Conservation (phyloP, 2,888 invertebrate species). For the Saturnia japonica region DNA sequence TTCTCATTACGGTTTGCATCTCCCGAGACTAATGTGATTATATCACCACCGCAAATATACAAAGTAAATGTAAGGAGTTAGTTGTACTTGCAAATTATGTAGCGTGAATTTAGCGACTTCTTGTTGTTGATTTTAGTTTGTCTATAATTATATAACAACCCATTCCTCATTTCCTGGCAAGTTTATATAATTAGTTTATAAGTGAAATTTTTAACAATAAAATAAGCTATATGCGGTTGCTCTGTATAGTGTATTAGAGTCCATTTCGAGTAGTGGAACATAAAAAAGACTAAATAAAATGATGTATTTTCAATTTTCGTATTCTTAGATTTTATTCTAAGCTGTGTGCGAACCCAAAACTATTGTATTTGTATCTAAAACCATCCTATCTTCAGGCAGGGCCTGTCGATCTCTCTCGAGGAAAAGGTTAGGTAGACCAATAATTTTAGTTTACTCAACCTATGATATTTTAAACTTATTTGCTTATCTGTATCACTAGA, state of each 20-base stretch:
- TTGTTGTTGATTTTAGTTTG: slow-evolving; percentile 10
- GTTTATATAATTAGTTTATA: not conserved
- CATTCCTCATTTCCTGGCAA: not conserved
- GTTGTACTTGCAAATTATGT: slow-evolving; percentile 20
- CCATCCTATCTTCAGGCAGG: not conserved
- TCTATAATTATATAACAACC: not conserved
- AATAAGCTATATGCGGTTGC: not conserved
- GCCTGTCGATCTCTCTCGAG: not conserved
- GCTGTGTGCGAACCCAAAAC: not conserved
- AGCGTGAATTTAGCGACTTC: slow-evolving; percentile 9
- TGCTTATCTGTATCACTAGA: not conserved
- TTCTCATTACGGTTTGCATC: not conserved
- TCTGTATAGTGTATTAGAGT: not conserved
- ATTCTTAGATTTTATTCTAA: not conserved
- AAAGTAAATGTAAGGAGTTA: slow-evolving; percentile 13
- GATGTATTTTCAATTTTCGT: not conserved
- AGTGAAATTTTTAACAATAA: not conserved
- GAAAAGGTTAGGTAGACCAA: not conserved
- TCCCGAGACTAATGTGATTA: slow-evolving; percentile 17
- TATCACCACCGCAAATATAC: slow-evolving; percentile 17
- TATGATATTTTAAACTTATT: not conserved
- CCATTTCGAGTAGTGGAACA: not conserved
- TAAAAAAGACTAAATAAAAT: not conserved
- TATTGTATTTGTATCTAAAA: not conserved
- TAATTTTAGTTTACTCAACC: not conserved